phyloP scores from a whole-genome alignment of 1,140 invertebrate species.

The Sminthurinus signatus region DNA sequence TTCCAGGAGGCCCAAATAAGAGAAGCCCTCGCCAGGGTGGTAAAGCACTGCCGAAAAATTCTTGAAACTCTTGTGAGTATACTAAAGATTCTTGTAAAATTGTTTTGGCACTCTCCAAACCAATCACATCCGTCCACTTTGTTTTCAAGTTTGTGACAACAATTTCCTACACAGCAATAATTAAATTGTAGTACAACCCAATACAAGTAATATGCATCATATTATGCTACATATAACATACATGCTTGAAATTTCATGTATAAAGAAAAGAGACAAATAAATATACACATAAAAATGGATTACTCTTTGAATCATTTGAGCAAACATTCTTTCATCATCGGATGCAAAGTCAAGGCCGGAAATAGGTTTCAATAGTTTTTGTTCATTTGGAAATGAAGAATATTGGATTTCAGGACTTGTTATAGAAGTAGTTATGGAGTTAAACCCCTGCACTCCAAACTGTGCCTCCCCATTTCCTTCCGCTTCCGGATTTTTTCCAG shows the following conservation, averaged over 20 bases:
- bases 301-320: constrained; percentile 51
- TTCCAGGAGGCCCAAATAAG: constrained; percentile 78
- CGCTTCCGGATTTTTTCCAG: background rate
- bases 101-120: constrained; percentile 69
- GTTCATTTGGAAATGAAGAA: constrained; percentile 3
- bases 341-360: constrained; percentile 46
- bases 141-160: constrained; percentile 57
- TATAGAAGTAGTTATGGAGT: background rate
- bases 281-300: too few species aligned
- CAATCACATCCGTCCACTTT: constrained; percentile 60
- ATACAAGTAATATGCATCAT: too few species aligned
- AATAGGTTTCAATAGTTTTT: constrained; percentile 46
- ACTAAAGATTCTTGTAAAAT: constrained; percentile 83
- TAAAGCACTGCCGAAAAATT: constrained; percentile 69
- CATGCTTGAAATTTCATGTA: too few species aligned
- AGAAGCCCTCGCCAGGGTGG: constrained; percentile 78
- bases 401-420: background rate
- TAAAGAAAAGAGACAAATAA: too few species aligned
- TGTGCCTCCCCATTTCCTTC: background rate
- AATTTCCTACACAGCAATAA: too few species aligned
- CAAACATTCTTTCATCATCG: constrained; percentile 52
- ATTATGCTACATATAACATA: too few species aligned
- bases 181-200: too few species aligned
- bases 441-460: background rate
- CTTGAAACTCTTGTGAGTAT: constrained; percentile 76